A percentile compares a stretch with the other conserved stretches of the same genome.
Conservation (phyloP, 2,113 vertebrate species). For the Todiramphus saurophagus region DNA sequence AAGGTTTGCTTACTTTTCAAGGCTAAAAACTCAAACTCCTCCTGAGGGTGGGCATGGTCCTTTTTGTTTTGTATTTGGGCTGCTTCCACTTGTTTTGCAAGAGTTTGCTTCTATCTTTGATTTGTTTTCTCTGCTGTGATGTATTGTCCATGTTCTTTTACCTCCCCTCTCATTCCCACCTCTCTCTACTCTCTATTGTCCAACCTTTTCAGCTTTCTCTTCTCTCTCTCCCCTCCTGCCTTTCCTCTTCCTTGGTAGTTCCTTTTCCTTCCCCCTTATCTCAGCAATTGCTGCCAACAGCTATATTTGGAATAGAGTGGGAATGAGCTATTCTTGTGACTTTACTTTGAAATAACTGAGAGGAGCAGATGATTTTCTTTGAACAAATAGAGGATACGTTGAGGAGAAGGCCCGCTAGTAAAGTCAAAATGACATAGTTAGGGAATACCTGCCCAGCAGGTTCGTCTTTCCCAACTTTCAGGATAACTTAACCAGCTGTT, state of each 20-base stretch:
- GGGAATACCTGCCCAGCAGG: conserved; percentile 49
- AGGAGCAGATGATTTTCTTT: conserved; percentile 54
- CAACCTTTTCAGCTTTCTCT: background rate
- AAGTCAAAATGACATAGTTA: conserved; percentile 27
- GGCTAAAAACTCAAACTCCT: background rate
- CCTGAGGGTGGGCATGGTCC: background rate
- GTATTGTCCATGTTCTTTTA: background rate
- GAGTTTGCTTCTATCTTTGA: background rate
- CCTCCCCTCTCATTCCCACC: background rate
- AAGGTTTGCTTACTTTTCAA: conserved; percentile 14
- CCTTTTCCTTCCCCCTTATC: conserved; percentile 52
- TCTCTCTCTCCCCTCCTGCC: background rate
- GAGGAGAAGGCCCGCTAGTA: conserved; percentile 28
- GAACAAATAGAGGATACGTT: conserved; percentile 25
- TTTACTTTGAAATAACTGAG: conserved; percentile 66
- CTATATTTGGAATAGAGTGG: conserved; percentile 71
- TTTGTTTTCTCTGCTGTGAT: background rate
- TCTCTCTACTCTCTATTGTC: background rate
- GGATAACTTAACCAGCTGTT: background rate
- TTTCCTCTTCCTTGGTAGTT: conserved; percentile 56
- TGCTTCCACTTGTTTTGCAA: background rate
- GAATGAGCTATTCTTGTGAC: conserved; percentile 70
- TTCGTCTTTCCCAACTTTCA: background rate
- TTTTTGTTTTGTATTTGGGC: background rate
- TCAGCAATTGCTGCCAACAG: conserved; percentile 58